Evolutionary conservation across 64 coral and sea anemone species (phyloP).

Genomic region (Stylophora pistillata): DNA sequence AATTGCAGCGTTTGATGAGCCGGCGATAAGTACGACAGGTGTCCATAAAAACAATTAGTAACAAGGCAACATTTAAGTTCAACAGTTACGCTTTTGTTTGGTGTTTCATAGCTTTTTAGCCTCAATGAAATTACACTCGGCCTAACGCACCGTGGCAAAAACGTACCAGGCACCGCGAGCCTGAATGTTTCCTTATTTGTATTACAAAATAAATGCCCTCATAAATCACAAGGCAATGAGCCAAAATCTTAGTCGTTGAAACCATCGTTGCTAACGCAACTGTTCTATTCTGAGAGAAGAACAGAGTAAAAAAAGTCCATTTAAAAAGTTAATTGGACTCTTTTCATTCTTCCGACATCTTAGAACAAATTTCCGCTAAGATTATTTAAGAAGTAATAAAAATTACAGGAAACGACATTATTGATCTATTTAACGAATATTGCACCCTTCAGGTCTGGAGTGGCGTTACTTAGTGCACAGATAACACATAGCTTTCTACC

Average conservation of each 20-base stretch:
- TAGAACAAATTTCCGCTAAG: neutral
- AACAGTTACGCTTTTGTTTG: neutral
- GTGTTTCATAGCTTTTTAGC: neutral
- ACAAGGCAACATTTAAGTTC: neutral
- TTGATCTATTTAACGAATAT: neutral
- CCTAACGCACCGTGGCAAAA: too few species aligned
- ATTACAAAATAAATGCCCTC: neutral
- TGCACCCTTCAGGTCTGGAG: too few species aligned
- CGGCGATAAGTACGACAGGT: neutral
- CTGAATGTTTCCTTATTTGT: neutral
- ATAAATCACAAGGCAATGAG: neutral
- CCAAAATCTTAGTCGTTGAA: neutral
- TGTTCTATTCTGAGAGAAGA: too few species aligned
- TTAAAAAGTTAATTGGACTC: neutral
- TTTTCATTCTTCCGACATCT: neutral
- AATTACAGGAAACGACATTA: neutral
- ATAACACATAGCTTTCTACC: neutral
- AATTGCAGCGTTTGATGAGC: neutral
- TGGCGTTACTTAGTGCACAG: neutral
- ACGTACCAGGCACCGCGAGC: too few species aligned
- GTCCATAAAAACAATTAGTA: conserved; percentile 3
- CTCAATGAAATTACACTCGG: neutral
- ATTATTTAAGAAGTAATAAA: neutral
- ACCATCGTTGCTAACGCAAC: too few species aligned
- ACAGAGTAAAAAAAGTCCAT: neutral